Conservation (phyloP, 2,888 invertebrate genomes). For the Parochlus steinenii region DNA sequence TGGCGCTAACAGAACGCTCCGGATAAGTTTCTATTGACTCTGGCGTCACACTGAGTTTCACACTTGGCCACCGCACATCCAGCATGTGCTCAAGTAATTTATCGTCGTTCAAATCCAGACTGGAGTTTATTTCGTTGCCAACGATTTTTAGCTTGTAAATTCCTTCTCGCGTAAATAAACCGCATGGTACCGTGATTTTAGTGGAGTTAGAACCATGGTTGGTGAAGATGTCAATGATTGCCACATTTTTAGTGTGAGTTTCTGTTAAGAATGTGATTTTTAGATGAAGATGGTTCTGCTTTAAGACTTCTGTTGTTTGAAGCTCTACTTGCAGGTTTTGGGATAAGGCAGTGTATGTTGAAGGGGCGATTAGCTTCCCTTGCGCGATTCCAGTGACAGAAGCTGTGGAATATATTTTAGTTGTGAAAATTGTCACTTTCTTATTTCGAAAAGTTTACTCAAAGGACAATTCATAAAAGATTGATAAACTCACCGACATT, state of each 20-base stretch:
- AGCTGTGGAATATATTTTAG: conserved; percentile 3
- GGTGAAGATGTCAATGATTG: conserved; percentile 16
- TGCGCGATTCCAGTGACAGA: conserved; percentile 10
- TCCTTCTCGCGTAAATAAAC: conserved; percentile 57
- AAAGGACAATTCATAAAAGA: too few relatives aligned
- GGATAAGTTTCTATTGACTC: conserved; percentile 68
- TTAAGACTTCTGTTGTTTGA: conserved; percentile 8
- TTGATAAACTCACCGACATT: too few relatives aligned
- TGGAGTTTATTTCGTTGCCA: conserved; percentile 14
- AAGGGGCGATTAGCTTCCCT: conserved; percentile 8
- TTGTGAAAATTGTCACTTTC: not conserved
- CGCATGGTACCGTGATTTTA: conserved; percentile 45
- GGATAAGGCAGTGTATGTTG: conserved; percentile 10
- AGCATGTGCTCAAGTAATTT: conserved; percentile 33
- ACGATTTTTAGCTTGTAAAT: conserved; percentile 37
- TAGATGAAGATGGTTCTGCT: conserved; percentile 5
- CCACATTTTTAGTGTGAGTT: conserved; percentile 16
- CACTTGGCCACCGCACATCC: conserved; percentile 69
- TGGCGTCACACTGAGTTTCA: conserved; percentile 52
- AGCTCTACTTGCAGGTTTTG: conserved; percentile 7
- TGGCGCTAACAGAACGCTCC: conserved; percentile 52
- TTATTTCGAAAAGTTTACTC: too few relatives aligned
- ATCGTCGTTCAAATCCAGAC: conserved; percentile 16
- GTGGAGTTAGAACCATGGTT: conserved; percentile 22
- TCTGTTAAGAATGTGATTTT: conserved; percentile 3